These are phyloP conservation scores for Bellardia bayeri DNA, from an alignment of 2,888 invertebrate species.

Conservation along the genomic window DNA sequence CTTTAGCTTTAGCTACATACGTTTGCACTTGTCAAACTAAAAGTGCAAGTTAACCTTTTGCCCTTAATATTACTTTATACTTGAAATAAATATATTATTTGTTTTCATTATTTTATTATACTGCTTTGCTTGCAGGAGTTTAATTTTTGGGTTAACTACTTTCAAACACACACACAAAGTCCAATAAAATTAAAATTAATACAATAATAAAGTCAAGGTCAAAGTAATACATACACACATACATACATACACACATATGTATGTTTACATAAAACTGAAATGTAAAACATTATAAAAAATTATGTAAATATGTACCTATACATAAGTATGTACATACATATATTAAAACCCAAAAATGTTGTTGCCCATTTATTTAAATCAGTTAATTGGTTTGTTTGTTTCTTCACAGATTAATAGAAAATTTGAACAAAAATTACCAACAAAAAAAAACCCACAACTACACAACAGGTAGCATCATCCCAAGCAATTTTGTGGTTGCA, in stretches of 20 bases:
- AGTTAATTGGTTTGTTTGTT: not conserved
- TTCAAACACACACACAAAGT: not conserved
- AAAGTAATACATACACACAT: not conserved
- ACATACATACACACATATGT: not conserved
- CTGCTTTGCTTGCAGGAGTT: not conserved
- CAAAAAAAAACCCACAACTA: not conserved
- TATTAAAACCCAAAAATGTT: not conserved
- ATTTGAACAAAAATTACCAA: not conserved
- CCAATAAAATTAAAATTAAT: not conserved
- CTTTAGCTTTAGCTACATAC: too few species aligned
- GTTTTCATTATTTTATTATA: not conserved
- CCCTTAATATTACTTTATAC: too few species aligned
- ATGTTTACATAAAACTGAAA: not conserved
- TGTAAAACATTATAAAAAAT: not conserved
- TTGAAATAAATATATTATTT: not conserved
- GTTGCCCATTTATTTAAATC: not conserved
- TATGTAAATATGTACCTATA: too few species aligned
- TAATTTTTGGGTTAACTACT: not conserved
- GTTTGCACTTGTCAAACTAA: too few species aligned
- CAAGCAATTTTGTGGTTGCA: not conserved
- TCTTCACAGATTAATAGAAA: conserved; percentile 5
- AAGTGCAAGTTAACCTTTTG: too few species aligned
- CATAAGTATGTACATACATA: not conserved
- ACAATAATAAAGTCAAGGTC: conserved; percentile 46
- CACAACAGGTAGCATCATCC: not conserved